Base-by-base conservation (phyloP, 2,888 invertebrate genomes). In the Thecocarcelia acutangulata region DNA sequence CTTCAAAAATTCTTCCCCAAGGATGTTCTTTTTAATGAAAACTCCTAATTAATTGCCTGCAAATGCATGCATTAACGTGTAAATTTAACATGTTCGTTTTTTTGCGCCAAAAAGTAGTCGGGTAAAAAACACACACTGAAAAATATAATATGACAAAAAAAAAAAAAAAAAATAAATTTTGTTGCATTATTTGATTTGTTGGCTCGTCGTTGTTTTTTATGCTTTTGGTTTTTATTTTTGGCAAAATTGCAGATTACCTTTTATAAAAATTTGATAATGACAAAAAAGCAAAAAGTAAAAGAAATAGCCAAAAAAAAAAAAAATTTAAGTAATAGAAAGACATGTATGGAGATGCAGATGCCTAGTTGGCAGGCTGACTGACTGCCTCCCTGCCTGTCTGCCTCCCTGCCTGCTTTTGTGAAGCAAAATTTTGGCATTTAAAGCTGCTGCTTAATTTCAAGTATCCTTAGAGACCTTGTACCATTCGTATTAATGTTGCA, bases 391-490 rank as follows among this genome's bases (percentile, higher is more conserved):
- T 54, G 58, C 5, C 15, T 44, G 28, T 17, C 19, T 37, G 58
- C 28, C 69, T 54, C 37, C 37, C 33, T 52, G 64, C 12, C 21
- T 52, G 59, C 11, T 11, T 66, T 24, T 61, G 17, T 58, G 66
- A 42, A 37, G 37, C n/a, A 54, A 1, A 13, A 64, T 58, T 50
- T 46, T 33, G 50, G 3, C 6, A 24, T 37, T 37, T 46, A 33
- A 5, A 17, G 21, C 33, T 56, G 42, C 37, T 78, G 64, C 58
- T 83, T 83, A 84, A 85, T 87, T 88, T 88, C 86, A 88, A 88
- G 89, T 87, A 87, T 88, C 88, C 88, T 89, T 86, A 84, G 89
- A 88, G 88, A 87, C 86, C 86, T 70, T 70, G 58, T 76, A 68
- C 56, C 46, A n/a, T 28, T 74, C 56, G 52, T 69, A 61, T 76